Conservation (phyloP, 2,888 invertebrate species). For the Schrankia costaestrigalis region DNA sequence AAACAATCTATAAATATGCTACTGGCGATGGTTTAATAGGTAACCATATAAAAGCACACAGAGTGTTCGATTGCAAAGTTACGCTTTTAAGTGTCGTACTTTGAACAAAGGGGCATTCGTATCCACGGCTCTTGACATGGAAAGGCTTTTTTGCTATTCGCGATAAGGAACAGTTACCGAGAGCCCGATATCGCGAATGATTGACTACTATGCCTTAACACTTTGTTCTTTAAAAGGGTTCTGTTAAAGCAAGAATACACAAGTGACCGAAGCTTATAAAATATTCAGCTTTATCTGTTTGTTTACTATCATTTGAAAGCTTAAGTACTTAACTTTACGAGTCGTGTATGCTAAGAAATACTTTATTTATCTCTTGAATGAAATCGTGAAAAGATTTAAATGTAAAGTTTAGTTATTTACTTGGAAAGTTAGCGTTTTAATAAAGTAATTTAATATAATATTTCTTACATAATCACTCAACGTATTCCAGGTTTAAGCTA, state of each 20-base stretch:
- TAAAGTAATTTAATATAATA: no score
- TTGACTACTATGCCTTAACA: conserved; percentile 45
- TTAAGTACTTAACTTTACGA: conserved; percentile 14
- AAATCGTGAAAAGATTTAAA: no score
- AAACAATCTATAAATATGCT: not conserved
- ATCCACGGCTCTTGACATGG: conserved; percentile 72
- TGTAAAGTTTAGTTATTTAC: no score
- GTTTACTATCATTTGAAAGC: conserved; percentile 13
- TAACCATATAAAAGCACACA: conserved; percentile 19
- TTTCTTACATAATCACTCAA: no score
- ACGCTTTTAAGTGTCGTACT: conserved; percentile 33
- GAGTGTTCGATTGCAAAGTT: conserved; percentile 23
- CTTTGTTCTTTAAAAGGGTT: conserved; percentile 57
- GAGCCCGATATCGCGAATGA: conserved; percentile 46
- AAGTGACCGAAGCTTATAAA: conserved; percentile 19
- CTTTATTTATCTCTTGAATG: no score
- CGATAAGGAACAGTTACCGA: conserved; percentile 61
- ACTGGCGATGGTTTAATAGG: not conserved
- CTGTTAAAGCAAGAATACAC: no score
- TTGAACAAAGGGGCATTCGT: conserved; percentile 67
- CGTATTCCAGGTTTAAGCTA: no score
- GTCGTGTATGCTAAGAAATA: no score
- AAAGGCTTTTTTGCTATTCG: conserved; percentile 72
- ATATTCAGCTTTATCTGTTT: conserved; percentile 16
- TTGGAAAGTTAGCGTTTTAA: no score